Conservation (phyloP, 2,113 vertebrate species). For the Telmatochromis brachygnathus region DNA sequence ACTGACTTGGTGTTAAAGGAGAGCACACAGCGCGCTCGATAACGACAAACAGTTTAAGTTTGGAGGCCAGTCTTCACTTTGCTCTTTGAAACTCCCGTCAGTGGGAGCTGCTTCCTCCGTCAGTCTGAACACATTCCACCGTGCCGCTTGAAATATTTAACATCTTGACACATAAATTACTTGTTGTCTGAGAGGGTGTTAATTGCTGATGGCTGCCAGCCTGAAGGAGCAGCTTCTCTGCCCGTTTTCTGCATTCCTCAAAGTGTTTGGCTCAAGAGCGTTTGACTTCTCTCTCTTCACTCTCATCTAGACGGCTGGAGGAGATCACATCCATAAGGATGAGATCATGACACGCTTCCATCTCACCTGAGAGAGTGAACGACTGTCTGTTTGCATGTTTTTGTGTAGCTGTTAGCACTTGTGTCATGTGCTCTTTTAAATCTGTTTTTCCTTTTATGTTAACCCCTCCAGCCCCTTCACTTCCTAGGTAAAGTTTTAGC, state of each 20-base stretch:
- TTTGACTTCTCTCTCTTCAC: conserved; percentile 30
- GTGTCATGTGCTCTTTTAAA: not conserved
- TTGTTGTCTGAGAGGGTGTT: conserved; percentile 6
- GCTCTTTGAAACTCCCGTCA: not conserved
- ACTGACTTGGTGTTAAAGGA: conserved; percentile 17
- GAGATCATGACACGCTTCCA: conserved; percentile 5
- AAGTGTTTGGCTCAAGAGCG: conserved; percentile 23
- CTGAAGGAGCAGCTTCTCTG: not conserved
- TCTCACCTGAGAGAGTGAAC: not conserved
- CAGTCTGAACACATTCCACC: not conserved
- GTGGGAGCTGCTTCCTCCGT: not conserved
- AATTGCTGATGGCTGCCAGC: not conserved
- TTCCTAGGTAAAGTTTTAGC: not conserved
- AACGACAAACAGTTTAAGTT: not conserved
- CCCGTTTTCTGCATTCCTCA: conserved; percentile 31
- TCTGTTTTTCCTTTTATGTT: not conserved
- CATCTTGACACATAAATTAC: conserved; percentile 35
- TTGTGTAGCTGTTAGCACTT: not conserved
- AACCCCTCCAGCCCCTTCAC: not conserved
- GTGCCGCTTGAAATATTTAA: conserved; percentile 12
- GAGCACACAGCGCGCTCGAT: not conserved
- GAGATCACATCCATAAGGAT: not conserved
- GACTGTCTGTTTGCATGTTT: not conserved
- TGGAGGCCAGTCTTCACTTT: not conserved
- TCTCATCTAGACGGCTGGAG: not conserved